Evolutionary conservation across 2,888 invertebrate genomes (phyloP).

Genomic region (Spisula solida): DNA sequence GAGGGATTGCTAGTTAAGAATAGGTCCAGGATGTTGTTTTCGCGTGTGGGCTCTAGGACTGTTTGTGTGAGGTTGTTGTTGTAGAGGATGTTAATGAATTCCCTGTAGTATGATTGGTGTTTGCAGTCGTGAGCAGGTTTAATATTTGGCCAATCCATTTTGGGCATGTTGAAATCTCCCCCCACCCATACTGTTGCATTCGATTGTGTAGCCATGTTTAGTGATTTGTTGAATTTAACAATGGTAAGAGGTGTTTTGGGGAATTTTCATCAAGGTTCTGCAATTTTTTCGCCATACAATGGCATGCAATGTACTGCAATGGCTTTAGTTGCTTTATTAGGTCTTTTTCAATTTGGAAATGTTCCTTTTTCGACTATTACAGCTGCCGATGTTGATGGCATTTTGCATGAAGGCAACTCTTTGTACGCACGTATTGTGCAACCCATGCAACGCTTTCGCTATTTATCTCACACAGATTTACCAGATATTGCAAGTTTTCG

Average conservation of each 20-base stretch:
- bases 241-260: constrained; percentile 21
- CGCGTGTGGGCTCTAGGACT: too few relatives aligned
- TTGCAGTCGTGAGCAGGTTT: too few relatives aligned
- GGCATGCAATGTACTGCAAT: constrained; percentile 54
- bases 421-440: background rate
- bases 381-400: constrained; percentile 27
- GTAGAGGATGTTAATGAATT: too few relatives aligned
- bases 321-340: constrained; percentile 40
- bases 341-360: constrained; percentile 15
- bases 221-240: too few relatives aligned
- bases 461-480: background rate
- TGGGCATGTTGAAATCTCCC: too few relatives aligned
- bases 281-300: constrained; percentile 25
- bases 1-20: too few relatives aligned
- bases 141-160: too few relatives aligned
- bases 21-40: too few relatives aligned
- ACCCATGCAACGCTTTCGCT: background rate
- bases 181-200: too few relatives aligned
- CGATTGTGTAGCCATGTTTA: too few relatives aligned
- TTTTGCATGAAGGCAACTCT: constrained; percentile 10
- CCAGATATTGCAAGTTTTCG: background rate
- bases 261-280: constrained; percentile 43
- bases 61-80: too few relatives aligned
- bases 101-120: too few relatives aligned
- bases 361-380: background rate